phyloP scores from a whole-genome alignment of 2,797 vertebrate genomes.

The Bryconaethiops microstoma region DNA sequence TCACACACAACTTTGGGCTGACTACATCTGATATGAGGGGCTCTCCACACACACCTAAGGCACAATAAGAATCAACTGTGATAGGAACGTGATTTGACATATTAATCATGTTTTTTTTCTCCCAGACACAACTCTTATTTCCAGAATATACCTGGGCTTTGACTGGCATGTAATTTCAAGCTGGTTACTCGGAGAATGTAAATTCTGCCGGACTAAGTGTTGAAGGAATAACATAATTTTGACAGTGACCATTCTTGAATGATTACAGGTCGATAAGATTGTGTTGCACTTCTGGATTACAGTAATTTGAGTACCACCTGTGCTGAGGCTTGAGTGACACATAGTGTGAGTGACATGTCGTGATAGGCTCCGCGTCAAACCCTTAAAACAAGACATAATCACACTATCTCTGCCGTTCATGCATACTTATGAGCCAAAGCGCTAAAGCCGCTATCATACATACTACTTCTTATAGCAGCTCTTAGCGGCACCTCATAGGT shows the following conservation, averaged over 20 bases:
- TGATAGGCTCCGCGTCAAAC: constrained; percentile 4
- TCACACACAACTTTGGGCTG: constrained; percentile 23
- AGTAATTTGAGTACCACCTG: constrained; percentile 48
- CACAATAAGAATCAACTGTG: constrained; percentile 39
- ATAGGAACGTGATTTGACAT: constrained; percentile 52
- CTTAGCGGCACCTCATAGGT: neutral
- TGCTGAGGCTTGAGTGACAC: constrained; percentile 39
- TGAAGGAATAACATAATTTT: constrained; percentile 50
- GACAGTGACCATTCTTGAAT: constrained; percentile 45
- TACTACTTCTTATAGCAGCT: neutral
- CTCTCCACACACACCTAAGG: constrained; percentile 12
- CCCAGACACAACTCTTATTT: constrained; percentile 34
- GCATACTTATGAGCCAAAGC: constrained; percentile 1
- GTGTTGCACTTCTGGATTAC: constrained; percentile 24
- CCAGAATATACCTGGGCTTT: constrained; percentile 35
- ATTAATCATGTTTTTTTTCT: constrained; percentile 51
- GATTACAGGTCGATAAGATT: constrained; percentile 45
- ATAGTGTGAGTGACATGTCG: constrained; percentile 22
- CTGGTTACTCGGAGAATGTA: constrained; percentile 42
- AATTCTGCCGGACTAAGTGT: constrained; percentile 41
- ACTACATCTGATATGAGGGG: constrained; percentile 30
- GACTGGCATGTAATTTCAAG: constrained; percentile 57
- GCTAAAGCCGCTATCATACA: neutral
- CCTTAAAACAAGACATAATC: constrained; percentile 44
- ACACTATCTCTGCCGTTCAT: neutral